Evolutionary conservation across 2,797 vertebrate species (phyloP).

Genomic region (Ceryle rudis): DNA sequence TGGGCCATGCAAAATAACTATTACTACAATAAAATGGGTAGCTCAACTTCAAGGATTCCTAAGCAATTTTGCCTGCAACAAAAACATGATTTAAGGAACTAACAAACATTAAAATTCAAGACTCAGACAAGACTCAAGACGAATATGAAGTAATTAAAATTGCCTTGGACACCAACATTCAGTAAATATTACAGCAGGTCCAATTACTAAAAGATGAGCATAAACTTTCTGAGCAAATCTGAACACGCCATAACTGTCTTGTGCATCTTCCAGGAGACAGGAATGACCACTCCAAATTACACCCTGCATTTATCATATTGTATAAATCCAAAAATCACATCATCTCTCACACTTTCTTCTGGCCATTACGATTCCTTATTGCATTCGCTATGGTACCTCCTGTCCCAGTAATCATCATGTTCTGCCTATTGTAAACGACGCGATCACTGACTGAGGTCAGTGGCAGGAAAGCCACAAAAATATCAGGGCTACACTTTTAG

Average conservation of each 20-base stretch:
- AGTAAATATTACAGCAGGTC: background rate
- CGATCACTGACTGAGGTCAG: background rate
- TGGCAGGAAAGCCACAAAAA: background rate
- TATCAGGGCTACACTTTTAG: background rate
- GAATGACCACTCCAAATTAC: background rate
- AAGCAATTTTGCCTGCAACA: background rate
- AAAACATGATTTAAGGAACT: background rate
- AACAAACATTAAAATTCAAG: background rate
- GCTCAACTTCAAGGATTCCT: background rate
- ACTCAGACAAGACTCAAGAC: background rate
- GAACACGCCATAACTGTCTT: background rate
- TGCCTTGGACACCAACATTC: background rate
- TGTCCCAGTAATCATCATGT: accelerated
- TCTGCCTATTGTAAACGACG: background rate
- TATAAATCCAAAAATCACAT: background rate
- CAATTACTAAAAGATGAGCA: background rate
- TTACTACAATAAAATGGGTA: background rate
- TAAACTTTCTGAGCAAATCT: background rate
- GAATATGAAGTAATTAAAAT: background rate
- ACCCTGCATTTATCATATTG: background rate
- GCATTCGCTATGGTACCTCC: background rate
- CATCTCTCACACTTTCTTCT: background rate
- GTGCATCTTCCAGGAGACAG: background rate
- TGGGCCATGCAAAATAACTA: background rate
- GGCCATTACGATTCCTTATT: background rate